Evolutionary conservation across 2,113 vertebrate genomes (phyloP).

Genomic region (Gadus chalcogrammus): DNA sequence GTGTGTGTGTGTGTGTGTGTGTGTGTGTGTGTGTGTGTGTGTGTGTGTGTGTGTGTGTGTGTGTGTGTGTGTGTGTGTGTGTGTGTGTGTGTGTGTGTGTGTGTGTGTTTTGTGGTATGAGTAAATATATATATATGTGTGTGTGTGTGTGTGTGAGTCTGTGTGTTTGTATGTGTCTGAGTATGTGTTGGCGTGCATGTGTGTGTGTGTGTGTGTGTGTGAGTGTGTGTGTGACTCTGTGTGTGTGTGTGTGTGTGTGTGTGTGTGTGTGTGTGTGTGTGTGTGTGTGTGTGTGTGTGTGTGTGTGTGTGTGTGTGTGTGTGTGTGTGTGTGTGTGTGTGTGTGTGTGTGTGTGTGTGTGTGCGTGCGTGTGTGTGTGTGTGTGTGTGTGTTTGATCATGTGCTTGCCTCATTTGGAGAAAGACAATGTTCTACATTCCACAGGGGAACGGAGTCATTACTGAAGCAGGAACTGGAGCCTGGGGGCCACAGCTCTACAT

Average conservation of each 20-base stretch:
- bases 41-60: constrained; percentile 17
- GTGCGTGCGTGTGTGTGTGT: constrained; percentile 8
- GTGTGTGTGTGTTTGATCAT: constrained; percentile 34
- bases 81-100: constrained; percentile 14
- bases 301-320: constrained; percentile 60
- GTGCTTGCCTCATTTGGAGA: constrained; percentile 67
- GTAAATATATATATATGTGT: too few species aligned
- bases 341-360: constrained; percentile 17
- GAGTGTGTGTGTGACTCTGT: constrained; percentile 8
- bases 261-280: constrained; percentile 41
- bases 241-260: constrained; percentile 23
- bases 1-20: constrained; percentile 6
- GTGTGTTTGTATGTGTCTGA: constrained; percentile 21
- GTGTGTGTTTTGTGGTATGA: too few species aligned
- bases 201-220: constrained; percentile 17
- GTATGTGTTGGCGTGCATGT: constrained; percentile 49
- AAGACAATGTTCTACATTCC: constrained; percentile 74
- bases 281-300: constrained; percentile 40
- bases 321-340: constrained; percentile 14
- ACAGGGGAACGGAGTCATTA: constrained; percentile 74
- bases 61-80: constrained; percentile 37
- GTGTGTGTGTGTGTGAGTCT: constrained; percentile 13
- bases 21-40: constrained; percentile 16
- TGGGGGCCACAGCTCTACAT: constrained; percentile 66
- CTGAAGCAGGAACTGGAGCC: constrained; percentile 66